Evolutionary conservation across 2,888 invertebrate species (phyloP).

Genomic region (Rutpela maculata): DNA sequence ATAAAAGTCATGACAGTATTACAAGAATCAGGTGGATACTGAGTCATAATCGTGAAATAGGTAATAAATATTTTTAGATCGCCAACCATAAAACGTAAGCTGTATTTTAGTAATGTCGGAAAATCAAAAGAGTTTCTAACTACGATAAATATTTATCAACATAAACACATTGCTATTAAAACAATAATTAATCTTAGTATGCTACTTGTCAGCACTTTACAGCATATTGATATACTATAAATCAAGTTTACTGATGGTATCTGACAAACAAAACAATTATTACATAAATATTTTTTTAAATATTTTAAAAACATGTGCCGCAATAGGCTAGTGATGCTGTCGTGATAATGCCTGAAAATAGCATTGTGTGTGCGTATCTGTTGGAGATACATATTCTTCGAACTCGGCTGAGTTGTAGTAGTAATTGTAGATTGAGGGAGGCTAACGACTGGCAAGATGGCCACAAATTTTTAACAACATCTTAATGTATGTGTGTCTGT

Average conservation of each 20-base stretch:
- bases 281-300: slow-evolving; percentile 37
- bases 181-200: slow-evolving; percentile 54
- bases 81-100: slow-evolving; percentile 47
- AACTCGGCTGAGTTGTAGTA: no score
- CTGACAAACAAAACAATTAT: slow-evolving; percentile 48
- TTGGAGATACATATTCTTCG: no score
- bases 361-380: no score
- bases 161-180: slow-evolving; percentile 57
- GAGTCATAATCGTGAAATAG: slow-evolving; percentile 27
- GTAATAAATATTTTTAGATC: slow-evolving; percentile 45
- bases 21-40: slow-evolving; percentile 30
- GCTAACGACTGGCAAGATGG: no score
- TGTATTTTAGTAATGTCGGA: slow-evolving; percentile 49
- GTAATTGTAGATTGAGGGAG: no score
- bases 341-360: slow-evolving; percentile 1
- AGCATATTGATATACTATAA: slow-evolving; percentile 55
- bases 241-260: slow-evolving; percentile 52
- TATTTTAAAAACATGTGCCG: slow-evolving; percentile 26
- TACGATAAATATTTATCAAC: slow-evolving; percentile 56
- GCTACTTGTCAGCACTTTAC: slow-evolving; percentile 58
- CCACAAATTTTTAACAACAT: no score
- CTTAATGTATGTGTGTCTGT: no score
- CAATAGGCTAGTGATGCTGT: slow-evolving; percentile 6
- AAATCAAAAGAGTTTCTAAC: slow-evolving; percentile 53
- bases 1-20: slow-evolving; percentile 5